These are phyloP conservation scores for Machimus rusticus DNA, from an alignment of 2,888 invertebrate species.

Conservation along the genomic window DNA sequence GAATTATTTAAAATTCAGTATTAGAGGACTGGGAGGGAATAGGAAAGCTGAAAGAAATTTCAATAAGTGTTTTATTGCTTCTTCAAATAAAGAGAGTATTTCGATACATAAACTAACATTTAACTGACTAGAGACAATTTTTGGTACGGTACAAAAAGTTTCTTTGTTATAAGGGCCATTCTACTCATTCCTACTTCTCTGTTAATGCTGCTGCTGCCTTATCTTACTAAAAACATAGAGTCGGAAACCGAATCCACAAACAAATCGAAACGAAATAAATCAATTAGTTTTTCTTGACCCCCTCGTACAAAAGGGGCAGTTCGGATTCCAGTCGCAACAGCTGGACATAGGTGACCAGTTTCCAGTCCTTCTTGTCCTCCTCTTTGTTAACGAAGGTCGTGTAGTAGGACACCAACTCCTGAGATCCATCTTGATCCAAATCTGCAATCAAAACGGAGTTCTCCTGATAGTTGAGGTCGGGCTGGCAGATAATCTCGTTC, in stretches of 20 bases:
- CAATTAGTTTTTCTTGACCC: constrained; percentile 50
- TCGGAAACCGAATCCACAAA: neutral
- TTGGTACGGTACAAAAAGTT: constrained; percentile 5
- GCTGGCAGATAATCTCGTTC: constrained; percentile 70
- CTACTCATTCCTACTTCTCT: neutral
- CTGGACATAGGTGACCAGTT: constrained; percentile 72
- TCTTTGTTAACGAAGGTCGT: constrained; percentile 68
- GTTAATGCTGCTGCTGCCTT: neutral
- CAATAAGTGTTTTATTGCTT: neutral
- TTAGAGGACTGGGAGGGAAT: neutral
- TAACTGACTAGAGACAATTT: constrained; percentile 26
- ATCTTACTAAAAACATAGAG: neutral
- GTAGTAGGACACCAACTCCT: constrained; percentile 79
- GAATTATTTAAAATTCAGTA: no score
- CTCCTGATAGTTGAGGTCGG: constrained; percentile 76
- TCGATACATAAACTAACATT: neutral
- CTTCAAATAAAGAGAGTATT: neutral
- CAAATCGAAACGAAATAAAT: neutral
- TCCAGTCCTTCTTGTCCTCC: constrained; percentile 65
- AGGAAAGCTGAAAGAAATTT: neutral
- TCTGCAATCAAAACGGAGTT: constrained; percentile 78
- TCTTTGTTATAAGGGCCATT: neutral
- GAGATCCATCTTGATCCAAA: constrained; percentile 77
- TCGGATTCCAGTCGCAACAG: constrained; percentile 76
- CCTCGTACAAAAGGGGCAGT: constrained; percentile 73